A percentile compares a stretch with the other conserved stretches of the same genome.
Evolutionary conservation across 2,888 invertebrate genomes (phyloP).

Genomic region (Xylocampa areola): DNA sequence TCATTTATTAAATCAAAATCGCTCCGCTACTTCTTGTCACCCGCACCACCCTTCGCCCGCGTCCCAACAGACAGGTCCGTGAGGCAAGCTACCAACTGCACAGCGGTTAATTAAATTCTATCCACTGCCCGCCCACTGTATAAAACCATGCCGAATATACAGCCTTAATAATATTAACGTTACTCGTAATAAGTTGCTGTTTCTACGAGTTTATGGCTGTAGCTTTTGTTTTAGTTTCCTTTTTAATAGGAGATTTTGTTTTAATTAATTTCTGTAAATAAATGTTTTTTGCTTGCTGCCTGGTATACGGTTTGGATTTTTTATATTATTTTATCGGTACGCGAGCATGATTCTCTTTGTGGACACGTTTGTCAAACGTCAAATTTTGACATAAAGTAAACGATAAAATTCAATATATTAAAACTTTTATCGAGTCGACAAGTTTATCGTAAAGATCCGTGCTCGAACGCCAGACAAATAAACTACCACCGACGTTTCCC

Average conservation of each 20-base stretch:
- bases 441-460: no score
- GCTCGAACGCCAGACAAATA: no score
- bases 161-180: constrained; percentile 72
- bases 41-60: constrained; percentile 46
- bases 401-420: no score
- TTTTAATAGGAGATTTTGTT: constrained; percentile 34
- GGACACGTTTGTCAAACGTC: no score
- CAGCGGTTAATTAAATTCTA: constrained; percentile 85
- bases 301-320: not conserved
- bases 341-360: no score
- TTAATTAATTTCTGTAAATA: constrained; percentile 23
- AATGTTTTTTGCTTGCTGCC: constrained; percentile 1
- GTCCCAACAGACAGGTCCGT: constrained; percentile 76
- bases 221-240: constrained; percentile 32
- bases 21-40: constrained; percentile 30
- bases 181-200: constrained; percentile 62
- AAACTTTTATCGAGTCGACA: no score
- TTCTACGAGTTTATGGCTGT: constrained; percentile 32
- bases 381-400: no score
- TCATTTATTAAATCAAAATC: no score
- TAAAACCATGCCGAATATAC: constrained; percentile 77
- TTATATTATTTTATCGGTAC: no score
- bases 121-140: constrained; percentile 72
- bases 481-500: no score
- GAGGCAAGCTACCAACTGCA: constrained; percentile 72